These are phyloP conservation scores for Polydrusus pterygomalis DNA, from an alignment of 2,888 invertebrate genomes.

Conservation along the genomic window DNA sequence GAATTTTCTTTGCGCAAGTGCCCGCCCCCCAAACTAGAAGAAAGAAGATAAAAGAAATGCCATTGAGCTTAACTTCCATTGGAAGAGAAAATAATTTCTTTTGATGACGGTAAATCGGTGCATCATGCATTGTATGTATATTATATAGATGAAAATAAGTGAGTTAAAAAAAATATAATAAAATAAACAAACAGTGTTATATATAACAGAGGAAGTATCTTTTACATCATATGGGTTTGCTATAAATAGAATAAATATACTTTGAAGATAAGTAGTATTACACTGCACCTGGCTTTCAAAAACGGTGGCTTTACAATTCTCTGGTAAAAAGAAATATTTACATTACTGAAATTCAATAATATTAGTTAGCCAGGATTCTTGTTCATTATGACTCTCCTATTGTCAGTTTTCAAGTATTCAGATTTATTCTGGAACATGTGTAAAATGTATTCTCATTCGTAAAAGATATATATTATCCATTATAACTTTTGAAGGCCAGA, in stretches of 20 bases:
- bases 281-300: constrained; percentile 7
- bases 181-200: not conserved
- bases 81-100: too few relatives aligned
- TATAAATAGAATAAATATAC: constrained; percentile 25
- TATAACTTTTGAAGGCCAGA: too few relatives aligned
- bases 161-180: not conserved
- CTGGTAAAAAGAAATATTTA: constrained; percentile 13
- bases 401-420: too few relatives aligned
- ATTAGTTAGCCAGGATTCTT: not conserved
- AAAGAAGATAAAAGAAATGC: too few relatives aligned
- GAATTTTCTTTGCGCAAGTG: too few relatives aligned
- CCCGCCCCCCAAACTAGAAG: too few relatives aligned
- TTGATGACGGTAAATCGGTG: too few relatives aligned
- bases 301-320: not conserved
- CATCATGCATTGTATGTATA: too few relatives aligned
- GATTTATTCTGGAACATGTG: too few relatives aligned
- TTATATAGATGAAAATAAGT: not conserved
- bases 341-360: not conserved
- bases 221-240: not conserved
- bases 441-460: too few relatives aligned
- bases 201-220: not conserved
- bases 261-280: constrained; percentile 7
- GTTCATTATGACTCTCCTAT: not conserved
- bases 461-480: too few relatives aligned
- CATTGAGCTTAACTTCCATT: too few relatives aligned